A percentile compares a stretch with the other conserved stretches of the same genome.
These are phyloP conservation scores for Halisarca cf. caerulea DNA, from an alignment of 37 sponge, comb jelly and placozoan genomes.

Conservation along the genomic window DNA sequence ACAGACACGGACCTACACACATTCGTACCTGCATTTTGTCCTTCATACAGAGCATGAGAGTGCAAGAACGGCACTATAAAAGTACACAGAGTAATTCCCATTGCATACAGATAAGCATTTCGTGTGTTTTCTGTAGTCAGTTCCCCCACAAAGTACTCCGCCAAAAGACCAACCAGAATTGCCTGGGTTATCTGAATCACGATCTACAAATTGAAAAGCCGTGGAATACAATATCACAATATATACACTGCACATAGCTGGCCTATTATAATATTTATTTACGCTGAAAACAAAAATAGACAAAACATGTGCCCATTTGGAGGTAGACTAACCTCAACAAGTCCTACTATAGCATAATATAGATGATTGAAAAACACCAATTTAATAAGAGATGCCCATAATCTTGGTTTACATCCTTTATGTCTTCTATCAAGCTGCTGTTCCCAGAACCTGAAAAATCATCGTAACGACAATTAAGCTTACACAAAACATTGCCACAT, in stretches of 20 bases:
- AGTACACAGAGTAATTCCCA: neutral
- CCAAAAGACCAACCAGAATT: conserved; percentile 7
- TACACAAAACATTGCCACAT: too few species aligned
- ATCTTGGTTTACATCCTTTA: conserved; percentile 34
- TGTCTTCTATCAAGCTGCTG: conserved; percentile 41
- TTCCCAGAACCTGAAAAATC: conserved; percentile 45
- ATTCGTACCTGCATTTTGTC: conserved; percentile 6
- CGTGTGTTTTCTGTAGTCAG: conserved; percentile 1
- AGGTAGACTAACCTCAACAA: too few species aligned
- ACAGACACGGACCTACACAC: too few species aligned
- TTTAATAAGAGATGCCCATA: conserved; percentile 47
- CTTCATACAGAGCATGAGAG: neutral
- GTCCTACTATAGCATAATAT: neutral
- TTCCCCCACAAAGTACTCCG: conserved; percentile 27
- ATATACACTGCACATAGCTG: too few species aligned
- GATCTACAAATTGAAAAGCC: too few species aligned
- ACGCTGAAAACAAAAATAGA: too few species aligned
- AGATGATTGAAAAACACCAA: conserved; percentile 34
- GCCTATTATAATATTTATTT: too few species aligned
- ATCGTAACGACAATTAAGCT: too few species aligned
- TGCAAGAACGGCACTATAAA: neutral
- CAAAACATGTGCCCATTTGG: too few species aligned
- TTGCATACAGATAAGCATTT: conserved; percentile 34
- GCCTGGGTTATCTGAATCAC: neutral
- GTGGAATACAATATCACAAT: too few species aligned